phyloP scores from a whole-genome alignment of 2,113 vertebrate genomes.

The Acanthisitta chloris region DNA sequence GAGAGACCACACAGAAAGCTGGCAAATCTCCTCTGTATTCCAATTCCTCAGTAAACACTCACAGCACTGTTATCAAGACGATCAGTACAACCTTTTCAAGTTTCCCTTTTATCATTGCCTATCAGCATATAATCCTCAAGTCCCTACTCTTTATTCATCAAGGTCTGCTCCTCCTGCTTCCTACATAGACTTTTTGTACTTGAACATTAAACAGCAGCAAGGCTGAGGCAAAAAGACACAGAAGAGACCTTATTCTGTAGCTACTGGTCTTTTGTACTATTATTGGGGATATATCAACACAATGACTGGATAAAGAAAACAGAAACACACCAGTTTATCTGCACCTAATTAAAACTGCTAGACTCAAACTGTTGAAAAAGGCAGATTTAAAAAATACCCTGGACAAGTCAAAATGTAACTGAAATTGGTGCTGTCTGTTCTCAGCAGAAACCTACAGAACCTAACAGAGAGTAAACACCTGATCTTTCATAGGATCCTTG shows the following conservation, averaged over 20 bases:
- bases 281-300: not conserved
- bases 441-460: not conserved
- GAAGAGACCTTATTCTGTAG: not conserved
- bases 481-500: not conserved
- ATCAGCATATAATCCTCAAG: not conserved
- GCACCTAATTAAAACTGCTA: not conserved
- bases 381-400: not conserved
- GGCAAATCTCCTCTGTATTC: not conserved
- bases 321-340: not conserved
- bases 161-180: not conserved
- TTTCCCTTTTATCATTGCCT: not conserved
- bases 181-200: not conserved
- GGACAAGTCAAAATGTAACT: not conserved
- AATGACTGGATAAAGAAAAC: not conserved
- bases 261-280: not conserved
- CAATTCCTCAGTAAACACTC: not conserved
- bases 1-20: not conserved
- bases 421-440: not conserved
- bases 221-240: not conserved
- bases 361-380: not conserved
- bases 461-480: not conserved
- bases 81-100: not conserved
- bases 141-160: not conserved
- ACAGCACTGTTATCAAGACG: not conserved
- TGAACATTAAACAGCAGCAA: not conserved